Base-by-base conservation (phyloP, 2,113 vertebrate species). In the Colossoma macropomum region DNA sequence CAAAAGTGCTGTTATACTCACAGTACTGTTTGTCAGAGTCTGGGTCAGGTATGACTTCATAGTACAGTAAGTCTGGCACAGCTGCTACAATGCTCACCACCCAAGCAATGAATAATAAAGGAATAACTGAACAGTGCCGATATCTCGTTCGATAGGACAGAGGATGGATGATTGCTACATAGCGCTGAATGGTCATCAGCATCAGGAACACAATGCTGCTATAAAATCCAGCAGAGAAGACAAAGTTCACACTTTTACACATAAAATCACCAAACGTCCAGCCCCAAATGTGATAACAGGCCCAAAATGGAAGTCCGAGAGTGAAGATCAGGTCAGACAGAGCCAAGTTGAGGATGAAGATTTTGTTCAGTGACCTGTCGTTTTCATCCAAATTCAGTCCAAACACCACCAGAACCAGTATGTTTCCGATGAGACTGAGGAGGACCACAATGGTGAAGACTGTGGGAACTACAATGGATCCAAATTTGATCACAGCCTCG, bases 241-340 rank as follows among this genome's bases (percentile, higher is more conserved):
- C 0, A 73, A 95, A 92, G 23, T 89, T 95, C 21, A 94, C 82
- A 0, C 91, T 65, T 89, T 96, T 97, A 92, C 97, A 99, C 28
- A 94, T 75, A n/a, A 75, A 50, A 10, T 93, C 90, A 11, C 95
- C 94, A 79, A 97, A 94, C 56, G 94, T 21, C 96, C 96, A 98
- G 52, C 93, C 94, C n/a, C 86, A 65, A 66, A 93, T 75, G 69
- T 96, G 90, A 3, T 92, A 94, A 32, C 91, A 80, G 0, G 93
- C 90, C 96, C 94, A 96, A 87, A 97, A 95, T 0, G 97, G 97
- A 52, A 99, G 85, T n/a, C 95, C 91, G 41, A 89, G 84, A 56
- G 97, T 95, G 92, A 99, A 97, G 17, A 95, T 19, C 65, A 98
- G 91, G 84, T 98, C 97, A 0, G 97, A 97, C 74, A 96, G 13